These are phyloP conservation scores for Eueides isabella DNA, from an alignment of 1,140 invertebrate genomes.

Conservation along the genomic window DNA sequence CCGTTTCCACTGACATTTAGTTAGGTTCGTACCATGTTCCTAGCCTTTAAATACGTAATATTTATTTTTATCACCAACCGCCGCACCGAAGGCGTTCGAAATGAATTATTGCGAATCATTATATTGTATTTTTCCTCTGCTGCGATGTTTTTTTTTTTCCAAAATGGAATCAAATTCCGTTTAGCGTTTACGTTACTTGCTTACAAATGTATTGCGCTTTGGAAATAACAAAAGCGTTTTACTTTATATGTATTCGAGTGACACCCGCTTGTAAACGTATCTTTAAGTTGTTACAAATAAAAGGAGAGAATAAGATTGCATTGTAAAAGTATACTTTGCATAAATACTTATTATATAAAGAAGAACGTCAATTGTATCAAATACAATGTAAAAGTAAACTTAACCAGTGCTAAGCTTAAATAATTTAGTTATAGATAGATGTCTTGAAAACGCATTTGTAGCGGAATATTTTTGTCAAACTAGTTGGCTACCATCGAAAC, in stretches of 20 bases:
- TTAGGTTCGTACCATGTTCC: conserved; percentile 67
- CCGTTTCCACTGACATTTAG: conserved; percentile 52
- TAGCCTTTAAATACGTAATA: conserved; percentile 61
- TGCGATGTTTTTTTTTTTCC: conserved; percentile 38
- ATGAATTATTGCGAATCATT: conserved; percentile 31
- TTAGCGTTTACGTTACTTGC: conserved; percentile 40
- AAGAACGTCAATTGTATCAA: conserved; percentile 75
- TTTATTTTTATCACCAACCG: conserved; percentile 55
- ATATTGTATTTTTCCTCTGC: conserved; percentile 43
- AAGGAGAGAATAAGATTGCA: conserved; percentile 81
- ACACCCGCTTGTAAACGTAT: conserved; percentile 53
- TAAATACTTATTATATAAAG: conserved; percentile 62
- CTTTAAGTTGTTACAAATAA: conserved; percentile 74
- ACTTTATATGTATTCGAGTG: conserved; percentile 52
- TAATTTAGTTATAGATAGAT: conserved; percentile 58
- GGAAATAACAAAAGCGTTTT: conserved; percentile 30
- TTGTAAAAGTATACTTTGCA: conserved; percentile 72
- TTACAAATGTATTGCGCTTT: conserved; percentile 30
- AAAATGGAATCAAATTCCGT: conserved; percentile 59
- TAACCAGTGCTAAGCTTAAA: conserved; percentile 61
- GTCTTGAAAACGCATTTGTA: conserved; percentile 39
- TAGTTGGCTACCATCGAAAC: conserved; percentile 39
- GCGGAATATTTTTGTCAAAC: conserved; percentile 39
- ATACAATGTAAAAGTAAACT: conserved; percentile 69
- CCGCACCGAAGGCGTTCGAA: conserved; percentile 39